Evolutionary conservation across 1,140 invertebrate genomes (phyloP).

Genomic region (Caerostris extrusa): DNA sequence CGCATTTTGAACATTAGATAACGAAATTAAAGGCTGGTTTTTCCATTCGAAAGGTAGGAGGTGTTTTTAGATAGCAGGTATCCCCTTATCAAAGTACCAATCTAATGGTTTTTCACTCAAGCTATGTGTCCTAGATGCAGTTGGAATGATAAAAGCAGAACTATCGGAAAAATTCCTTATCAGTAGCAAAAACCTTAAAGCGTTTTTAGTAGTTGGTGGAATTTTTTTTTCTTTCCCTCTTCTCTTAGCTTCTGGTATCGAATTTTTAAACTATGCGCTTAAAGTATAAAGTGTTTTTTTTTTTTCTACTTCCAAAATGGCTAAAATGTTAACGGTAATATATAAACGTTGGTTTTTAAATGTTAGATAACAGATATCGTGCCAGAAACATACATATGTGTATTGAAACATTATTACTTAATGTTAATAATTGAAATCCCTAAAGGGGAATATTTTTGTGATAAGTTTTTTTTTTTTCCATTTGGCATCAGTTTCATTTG

Average conservation of each 20-base stretch:
- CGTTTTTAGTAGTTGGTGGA: constrained; percentile 14
- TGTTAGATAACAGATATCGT: not conserved
- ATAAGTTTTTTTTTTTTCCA: too few relatives aligned
- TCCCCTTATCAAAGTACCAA: constrained; percentile 31
- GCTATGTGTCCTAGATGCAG: not conserved
- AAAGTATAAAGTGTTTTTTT: not conserved
- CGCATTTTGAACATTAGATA: not conserved
- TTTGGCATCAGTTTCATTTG: too few relatives aligned
- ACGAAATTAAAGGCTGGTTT: constrained; percentile 28
- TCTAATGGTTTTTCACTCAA: constrained; percentile 34
- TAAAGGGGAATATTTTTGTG: too few relatives aligned
- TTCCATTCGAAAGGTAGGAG: not conserved
- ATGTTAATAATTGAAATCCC: too few relatives aligned
- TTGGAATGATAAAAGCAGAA: constrained; percentile 48
- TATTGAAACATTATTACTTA: not conserved
- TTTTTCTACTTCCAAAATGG: not conserved
- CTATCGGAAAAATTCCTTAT: constrained; percentile 60
- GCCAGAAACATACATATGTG: not conserved
- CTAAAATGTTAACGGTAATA: too few relatives aligned
- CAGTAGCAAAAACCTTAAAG: constrained; percentile 49
- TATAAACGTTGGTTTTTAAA: not conserved
- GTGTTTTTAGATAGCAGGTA: not conserved
- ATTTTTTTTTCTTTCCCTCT: not conserved
- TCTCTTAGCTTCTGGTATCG: constrained; percentile 15
- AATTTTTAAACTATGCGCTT: not conserved